Evolutionary conservation across 2,888 invertebrate genomes (phyloP), one percentile per base, ranked within the genome.

Genomic region (Eilema griseolum): DNA sequence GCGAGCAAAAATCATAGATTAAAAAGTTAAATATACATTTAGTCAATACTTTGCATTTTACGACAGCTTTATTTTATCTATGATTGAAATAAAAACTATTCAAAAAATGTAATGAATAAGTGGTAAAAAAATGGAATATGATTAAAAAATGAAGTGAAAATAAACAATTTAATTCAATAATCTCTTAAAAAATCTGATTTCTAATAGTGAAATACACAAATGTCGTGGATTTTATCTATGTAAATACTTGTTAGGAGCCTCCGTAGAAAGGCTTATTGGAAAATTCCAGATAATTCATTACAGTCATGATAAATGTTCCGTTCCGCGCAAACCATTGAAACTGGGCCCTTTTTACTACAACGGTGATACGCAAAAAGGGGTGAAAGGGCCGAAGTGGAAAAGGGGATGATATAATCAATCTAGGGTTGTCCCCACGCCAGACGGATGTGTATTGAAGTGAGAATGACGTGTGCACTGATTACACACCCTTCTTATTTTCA

Each of bases 331-430:
- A 85, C 92, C 90, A 93, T 95, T 94, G 88, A 94, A 92, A 89
- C 84, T 87, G 89, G 85, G 88, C 91, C 93, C 94, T 93, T 94
- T 95, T 93, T 93, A 92, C 94, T 93, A 90, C 86, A 86, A 93
- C 90, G 89, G 93, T 94, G 94, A 94, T 94, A 94, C 91, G 93
- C 93, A 93, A 93, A 93, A 95, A 93, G 93, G 92, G 92, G 92
- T 90, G 89, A 86, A 91, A 81, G 89, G 90, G 90, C 86, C 82
- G 86, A 86, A 87, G 88, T 88, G 89, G 88, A 87, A 86, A 89
- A 89, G 88, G 92, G 92, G 89, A 92, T 92, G 93, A 93, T 92
- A 91, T 94, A 94, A 95, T 94, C 94, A 93, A 93, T 92, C 91
- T 86, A 88, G 89, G 89, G 90, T 85, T 91, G 93, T 91, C 91